Evolutionary conservation across 2,113 vertebrate species (phyloP).

Genomic region (Scortum barcoo): DNA sequence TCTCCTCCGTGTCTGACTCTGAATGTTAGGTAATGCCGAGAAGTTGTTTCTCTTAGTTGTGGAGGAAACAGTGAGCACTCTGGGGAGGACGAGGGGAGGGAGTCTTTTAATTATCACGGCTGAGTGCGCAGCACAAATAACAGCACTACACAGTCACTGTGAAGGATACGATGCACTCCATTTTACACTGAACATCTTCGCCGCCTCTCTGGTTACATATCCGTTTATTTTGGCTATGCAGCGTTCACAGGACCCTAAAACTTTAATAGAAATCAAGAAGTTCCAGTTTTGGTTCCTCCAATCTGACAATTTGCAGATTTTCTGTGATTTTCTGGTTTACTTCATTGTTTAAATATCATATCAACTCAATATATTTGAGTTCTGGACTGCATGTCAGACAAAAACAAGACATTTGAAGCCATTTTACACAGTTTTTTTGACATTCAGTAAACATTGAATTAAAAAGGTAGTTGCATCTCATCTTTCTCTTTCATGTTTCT

Average conservation of each 20-base stretch:
- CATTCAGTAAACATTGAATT: not conserved
- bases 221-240: not conserved
- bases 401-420: not conserved
- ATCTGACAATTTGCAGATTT: not conserved
- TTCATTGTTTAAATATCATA: no score
- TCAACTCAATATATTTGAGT: not conserved
- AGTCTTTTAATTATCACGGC: constrained; percentile 69
- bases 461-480: no score
- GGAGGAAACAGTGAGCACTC: constrained; percentile 41
- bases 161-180: constrained; percentile 29
- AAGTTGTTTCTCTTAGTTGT: constrained; percentile 27
- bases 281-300: not conserved
- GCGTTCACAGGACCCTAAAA: not conserved
- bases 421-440: not conserved
- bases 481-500: not conserved
- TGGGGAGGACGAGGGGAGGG: constrained; percentile 28
- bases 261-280: not conserved
- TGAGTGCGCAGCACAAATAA: constrained; percentile 59
- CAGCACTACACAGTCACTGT: constrained; percentile 37
- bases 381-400: not conserved
- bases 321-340: no score
- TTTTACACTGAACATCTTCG: constrained; percentile 14
- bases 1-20: not conserved
- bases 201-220: not conserved
- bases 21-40: constrained; percentile 22